Conservation (phyloP, 2,888 invertebrate species). For the Junonia oenone region DNA sequence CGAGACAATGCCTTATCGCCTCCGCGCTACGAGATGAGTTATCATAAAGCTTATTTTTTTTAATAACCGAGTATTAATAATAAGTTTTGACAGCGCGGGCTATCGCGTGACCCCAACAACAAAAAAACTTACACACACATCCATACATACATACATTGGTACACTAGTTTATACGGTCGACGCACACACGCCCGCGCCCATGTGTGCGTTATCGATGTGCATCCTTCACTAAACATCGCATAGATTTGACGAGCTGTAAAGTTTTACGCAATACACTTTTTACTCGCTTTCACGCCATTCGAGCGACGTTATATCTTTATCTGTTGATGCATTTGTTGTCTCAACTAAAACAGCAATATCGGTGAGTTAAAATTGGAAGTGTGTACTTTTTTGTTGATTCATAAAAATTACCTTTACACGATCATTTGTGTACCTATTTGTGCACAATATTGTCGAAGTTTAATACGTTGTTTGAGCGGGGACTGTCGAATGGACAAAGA, state of each 20-base stretch:
- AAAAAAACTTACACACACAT: constrained; percentile 1
- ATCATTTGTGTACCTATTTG: neutral
- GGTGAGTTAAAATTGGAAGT: constrained; percentile 27
- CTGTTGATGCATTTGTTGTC: neutral
- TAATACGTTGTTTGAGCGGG: neutral
- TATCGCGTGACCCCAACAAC: constrained; percentile 48
- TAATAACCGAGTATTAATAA: constrained; percentile 7
- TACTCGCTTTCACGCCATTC: neutral
- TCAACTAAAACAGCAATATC: neutral
- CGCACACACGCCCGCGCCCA: constrained; percentile 27
- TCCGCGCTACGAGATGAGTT: constrained; percentile 6
- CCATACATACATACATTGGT: neutral
- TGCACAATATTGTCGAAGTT: neutral
- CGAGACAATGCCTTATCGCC: constrained; percentile 12
- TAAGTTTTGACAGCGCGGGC: constrained; percentile 33
- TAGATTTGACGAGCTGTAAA: neutral
- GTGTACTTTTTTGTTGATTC: neutral
- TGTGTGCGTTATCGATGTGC: constrained; percentile 6
- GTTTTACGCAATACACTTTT: neutral
- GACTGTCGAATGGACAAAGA: constrained; percentile 11
- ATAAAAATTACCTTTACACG: neutral
- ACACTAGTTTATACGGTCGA: constrained; percentile 1
- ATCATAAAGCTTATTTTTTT: constrained; percentile 6
- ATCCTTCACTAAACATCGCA: constrained; percentile 4
- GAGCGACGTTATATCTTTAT: neutral